A percentile compares a stretch with the other conserved stretches of the same genome.
Conservation (phyloP, 2,113 vertebrate genomes). For the Lampris megalopsis region DNA sequence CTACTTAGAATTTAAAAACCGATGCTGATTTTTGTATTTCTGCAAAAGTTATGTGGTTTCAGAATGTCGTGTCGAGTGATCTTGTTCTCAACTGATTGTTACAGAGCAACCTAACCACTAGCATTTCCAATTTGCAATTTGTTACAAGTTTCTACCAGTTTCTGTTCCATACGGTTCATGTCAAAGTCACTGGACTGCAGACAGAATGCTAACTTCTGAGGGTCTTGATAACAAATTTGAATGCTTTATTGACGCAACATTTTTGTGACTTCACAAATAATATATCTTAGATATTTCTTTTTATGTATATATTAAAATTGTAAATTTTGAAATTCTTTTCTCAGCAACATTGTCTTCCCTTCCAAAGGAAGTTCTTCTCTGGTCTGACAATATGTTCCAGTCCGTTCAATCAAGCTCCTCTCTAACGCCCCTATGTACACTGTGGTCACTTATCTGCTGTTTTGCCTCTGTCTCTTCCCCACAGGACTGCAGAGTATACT, state of each 20-base stretch:
- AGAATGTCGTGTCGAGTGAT: constrained; percentile 23
- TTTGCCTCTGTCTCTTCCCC: constrained; percentile 53
- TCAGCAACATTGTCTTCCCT: neutral
- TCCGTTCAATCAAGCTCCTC: neutral
- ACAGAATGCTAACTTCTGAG: neutral
- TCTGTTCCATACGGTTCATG: neutral
- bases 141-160: neutral
- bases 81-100: constrained; percentile 32
- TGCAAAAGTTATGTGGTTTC: constrained; percentile 26
- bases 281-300: neutral
- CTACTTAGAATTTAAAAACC: neutral
- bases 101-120: constrained; percentile 23
- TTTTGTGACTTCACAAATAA: constrained; percentile 7
- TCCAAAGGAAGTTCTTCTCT: neutral
- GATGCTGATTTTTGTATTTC: neutral
- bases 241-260: neutral
- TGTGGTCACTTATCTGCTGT: constrained; percentile 43
- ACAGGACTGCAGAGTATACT: constrained; percentile 92
- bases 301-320: neutral
- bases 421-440: neutral
- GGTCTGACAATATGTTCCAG: neutral
- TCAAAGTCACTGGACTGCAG: neutral
- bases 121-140: too few species aligned
- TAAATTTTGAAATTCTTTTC: neutral
- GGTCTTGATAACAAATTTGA: neutral